Conservation (phyloP, 2,797 vertebrate species). For the Sandelia bainsii region DNA sequence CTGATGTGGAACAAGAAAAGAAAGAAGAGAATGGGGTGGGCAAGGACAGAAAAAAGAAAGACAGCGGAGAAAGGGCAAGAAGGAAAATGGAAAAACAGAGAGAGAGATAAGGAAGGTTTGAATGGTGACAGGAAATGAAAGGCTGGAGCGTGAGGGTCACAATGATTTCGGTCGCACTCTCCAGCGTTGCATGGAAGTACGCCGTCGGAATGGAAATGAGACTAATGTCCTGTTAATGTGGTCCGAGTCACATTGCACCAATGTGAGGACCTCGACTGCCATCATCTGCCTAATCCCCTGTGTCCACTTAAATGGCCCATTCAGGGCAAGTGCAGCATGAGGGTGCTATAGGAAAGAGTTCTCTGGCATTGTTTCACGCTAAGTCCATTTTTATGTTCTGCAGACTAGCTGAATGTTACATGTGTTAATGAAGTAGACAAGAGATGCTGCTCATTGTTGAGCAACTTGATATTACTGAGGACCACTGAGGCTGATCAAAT, state of each 20-base stretch:
- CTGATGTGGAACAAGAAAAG: constrained; percentile 79
- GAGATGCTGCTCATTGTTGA: constrained; percentile 67
- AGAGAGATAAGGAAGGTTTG: constrained; percentile 75
- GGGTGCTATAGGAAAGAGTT: constrained; percentile 68
- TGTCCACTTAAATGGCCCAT: constrained; percentile 83
- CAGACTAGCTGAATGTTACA: constrained; percentile 70
- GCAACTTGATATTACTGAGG: constrained; percentile 60
- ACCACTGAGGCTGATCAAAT: constrained; percentile 55
- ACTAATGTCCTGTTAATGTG: constrained; percentile 83
- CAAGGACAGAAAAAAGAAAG: constrained; percentile 57
- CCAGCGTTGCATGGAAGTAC: constrained; percentile 67
- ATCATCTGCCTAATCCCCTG: constrained; percentile 83
- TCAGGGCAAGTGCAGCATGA: constrained; percentile 79
- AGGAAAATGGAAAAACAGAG: constrained; percentile 61
- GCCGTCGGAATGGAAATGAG: constrained; percentile 80
- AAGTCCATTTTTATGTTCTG: constrained; percentile 81
- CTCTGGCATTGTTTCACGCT: constrained; percentile 72
- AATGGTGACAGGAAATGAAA: constrained; percentile 83
- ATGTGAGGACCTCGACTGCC: constrained; percentile 68
- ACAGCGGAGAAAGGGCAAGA: constrained; percentile 67
- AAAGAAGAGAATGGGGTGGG: constrained; percentile 56
- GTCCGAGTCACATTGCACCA: constrained; percentile 79
- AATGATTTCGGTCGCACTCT: constrained; percentile 66
- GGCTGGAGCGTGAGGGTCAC: constrained; percentile 76
- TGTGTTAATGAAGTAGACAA: constrained; percentile 77